Conservation (phyloP, 2,797 vertebrate species). For the Argentina silus region DNA sequence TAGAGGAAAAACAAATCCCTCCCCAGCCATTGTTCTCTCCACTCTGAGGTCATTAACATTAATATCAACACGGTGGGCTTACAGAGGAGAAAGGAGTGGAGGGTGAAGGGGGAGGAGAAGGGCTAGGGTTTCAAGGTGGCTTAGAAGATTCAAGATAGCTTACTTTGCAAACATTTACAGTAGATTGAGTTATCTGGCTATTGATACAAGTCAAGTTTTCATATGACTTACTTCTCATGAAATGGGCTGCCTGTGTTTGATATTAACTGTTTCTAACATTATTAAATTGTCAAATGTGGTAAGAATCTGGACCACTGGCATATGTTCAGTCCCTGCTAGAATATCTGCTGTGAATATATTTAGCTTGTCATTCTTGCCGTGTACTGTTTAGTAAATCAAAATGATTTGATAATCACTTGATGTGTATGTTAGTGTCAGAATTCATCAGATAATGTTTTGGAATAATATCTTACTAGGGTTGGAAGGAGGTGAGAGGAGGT, state of each 20-base stretch:
- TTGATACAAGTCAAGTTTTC: slow-evolving; percentile 12
- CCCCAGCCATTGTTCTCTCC: slow-evolving; percentile 57
- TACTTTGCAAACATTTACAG: slow-evolving; percentile 15
- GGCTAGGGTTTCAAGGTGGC: slow-evolving; percentile 8
- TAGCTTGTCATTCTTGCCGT: neutral
- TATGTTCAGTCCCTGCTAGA: too few relatives aligned
- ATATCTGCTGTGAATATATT: too few relatives aligned
- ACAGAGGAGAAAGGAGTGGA: neutral
- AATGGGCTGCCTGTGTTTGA: neutral
- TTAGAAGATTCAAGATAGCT: slow-evolving; percentile 14
- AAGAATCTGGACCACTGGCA: too few relatives aligned
- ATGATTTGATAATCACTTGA: neutral
- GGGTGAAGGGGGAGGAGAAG: slow-evolving; percentile 7
- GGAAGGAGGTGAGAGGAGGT: too few relatives aligned
- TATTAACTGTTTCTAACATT: neutral
- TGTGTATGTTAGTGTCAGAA: neutral
- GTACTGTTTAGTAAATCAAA: neutral
- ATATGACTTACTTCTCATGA: too few relatives aligned
- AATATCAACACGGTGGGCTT: slow-evolving; percentile 27
- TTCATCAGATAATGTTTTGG: neutral
- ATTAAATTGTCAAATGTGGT: neutral
- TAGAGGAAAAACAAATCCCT: slow-evolving; percentile 45
- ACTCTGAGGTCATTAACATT: slow-evolving; percentile 44
- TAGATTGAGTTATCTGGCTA: slow-evolving; percentile 12
- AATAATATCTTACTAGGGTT: neutral